These are phyloP conservation scores for Stenurella melanura DNA, from an alignment of 2,888 invertebrate species.

Conservation along the genomic window DNA sequence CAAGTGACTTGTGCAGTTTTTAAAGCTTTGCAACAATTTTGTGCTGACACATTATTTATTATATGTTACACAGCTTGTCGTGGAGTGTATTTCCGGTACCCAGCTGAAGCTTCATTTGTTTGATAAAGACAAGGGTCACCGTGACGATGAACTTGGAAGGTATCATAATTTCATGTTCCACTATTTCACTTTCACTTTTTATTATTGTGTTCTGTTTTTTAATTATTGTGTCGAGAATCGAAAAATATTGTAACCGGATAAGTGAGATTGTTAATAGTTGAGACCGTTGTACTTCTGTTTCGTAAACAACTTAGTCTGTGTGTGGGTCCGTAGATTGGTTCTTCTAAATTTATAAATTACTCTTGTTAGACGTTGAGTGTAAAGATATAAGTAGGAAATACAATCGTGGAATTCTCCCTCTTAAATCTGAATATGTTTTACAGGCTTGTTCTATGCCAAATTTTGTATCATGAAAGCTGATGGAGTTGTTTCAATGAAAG, in stretches of 20 bases:
- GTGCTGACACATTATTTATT: constrained; percentile 48
- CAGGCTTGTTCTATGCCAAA: no score
- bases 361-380: no score
- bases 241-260: neutral
- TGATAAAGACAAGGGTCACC: constrained; percentile 94
- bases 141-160: constrained; percentile 97
- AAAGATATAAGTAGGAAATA: no score
- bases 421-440: no score
- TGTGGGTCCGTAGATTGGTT: no score
- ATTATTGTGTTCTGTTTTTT: constrained; percentile 2
- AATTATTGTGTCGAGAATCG: neutral
- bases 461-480: no score
- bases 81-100: constrained; percentile 76
- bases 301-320: no score
- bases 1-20: constrained; percentile 28
- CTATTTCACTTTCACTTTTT: constrained; percentile 13
- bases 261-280: neutral
- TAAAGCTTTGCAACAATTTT: constrained; percentile 40
- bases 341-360: no score
- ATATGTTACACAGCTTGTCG: constrained; percentile 74
- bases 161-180: constrained; percentile 56
- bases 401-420: no score
- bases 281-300: neutral
- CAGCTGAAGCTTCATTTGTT: constrained; percentile 82
- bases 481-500: no score